Evolutionary conservation across 2,113 vertebrate genomes (phyloP), one percentile per base, ranked within the genome.

Genomic region (Calypte anna): DNA sequence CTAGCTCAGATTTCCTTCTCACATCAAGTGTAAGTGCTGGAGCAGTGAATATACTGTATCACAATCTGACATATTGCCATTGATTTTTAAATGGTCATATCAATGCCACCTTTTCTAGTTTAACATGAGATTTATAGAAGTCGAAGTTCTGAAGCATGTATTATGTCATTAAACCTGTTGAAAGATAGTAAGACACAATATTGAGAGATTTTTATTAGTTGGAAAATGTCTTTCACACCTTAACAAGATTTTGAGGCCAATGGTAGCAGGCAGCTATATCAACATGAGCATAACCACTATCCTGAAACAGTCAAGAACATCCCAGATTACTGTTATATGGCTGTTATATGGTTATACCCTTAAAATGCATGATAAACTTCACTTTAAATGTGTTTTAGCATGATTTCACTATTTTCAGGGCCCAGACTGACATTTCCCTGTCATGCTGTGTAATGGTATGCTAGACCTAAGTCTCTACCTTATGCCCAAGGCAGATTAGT

Each of bases 361-460:
- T 74, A 24, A 78, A 78, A 86, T 20, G 11, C 15, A 15, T 33
- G 51, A 12, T 38, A 53, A 70, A 59, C 8, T 15, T n/a, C 23
- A 3, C 9, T 40, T 50, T 54, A 5, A 48, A 68, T 27, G 50
- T 31, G 5, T 8, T 6, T 14, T 61, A 17, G 13, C 19, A 22
- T 18, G 33, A 57, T 10, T 24, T 27, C 21, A 48, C 20, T 23
- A 43, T 6, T 66, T 66, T 55, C 55, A 51, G 55, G 15, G 14
- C 20, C 43, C 15, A 58, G 30, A 31, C 53, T 36, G 51, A 3
- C n/a, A 46, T 48, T 63, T 57, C 16, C 10, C 27, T 20, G 27
- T 21, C 14, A 18, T 6, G 0, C 13, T 6, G 22, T 40, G n/a
- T 28, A 33, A 17, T 4, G 13, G 4, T 4, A 10, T 10, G 4